Conservation (phyloP, 2,113 vertebrate species). For the Chitala chitala region DNA sequence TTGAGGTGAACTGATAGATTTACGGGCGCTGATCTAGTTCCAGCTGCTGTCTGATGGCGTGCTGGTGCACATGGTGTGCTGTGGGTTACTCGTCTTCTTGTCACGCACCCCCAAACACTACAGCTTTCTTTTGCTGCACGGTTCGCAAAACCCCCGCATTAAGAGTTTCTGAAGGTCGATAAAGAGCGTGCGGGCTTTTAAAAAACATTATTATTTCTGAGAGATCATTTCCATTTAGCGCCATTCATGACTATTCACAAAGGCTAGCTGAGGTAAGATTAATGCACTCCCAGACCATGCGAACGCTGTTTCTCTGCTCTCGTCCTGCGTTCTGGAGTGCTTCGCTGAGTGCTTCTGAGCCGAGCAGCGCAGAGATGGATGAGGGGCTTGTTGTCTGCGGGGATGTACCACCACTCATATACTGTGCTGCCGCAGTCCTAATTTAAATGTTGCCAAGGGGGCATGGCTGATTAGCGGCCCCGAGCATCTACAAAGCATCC, state of each 20-base stretch:
- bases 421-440: conserved; percentile 61
- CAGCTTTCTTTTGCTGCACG: not conserved
- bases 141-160: not conserved
- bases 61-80: not conserved
- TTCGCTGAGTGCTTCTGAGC: conserved; percentile 67
- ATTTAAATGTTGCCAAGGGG: conserved; percentile 64
- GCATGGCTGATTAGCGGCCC: conserved; percentile 39
- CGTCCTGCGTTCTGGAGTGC: conserved; percentile 41
- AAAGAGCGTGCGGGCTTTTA: not conserved
- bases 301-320: conserved; percentile 45
- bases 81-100: not conserved
- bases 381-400: conserved; percentile 65
- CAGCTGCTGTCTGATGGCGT: not conserved
- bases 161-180: not conserved
- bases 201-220: not conserved
- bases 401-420: conserved; percentile 66
- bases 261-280: conserved; percentile 54
- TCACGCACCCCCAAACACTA: not conserved
- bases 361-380: conserved; percentile 72
- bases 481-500: conserved; percentile 25
- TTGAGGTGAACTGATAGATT: not conserved
- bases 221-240: conserved; percentile 36
- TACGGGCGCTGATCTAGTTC: not conserved
- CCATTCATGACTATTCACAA: conserved; percentile 38
- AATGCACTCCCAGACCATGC: conserved; percentile 48